Conservation (phyloP, 2,797 vertebrate genomes). For the Cetoscarus ocellatus region DNA sequence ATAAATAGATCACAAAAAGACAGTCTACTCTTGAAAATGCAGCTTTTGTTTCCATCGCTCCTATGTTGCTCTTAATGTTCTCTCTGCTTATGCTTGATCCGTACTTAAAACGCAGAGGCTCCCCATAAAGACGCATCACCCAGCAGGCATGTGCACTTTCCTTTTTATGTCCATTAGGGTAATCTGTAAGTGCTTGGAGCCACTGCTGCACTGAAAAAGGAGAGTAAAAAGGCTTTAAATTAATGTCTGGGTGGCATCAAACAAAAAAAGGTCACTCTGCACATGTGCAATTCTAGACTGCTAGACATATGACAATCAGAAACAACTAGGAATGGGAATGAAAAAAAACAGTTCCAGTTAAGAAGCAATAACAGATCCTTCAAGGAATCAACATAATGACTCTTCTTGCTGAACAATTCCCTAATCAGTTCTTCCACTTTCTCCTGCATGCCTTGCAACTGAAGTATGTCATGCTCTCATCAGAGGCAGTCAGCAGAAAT, state of each 20-base stretch:
- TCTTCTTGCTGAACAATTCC: too few species aligned
- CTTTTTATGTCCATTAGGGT: slow-evolving; percentile 65
- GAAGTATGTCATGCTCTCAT: too few species aligned
- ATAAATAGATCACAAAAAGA: background rate
- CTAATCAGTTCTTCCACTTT: too few species aligned
- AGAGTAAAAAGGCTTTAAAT: slow-evolving; percentile 61
- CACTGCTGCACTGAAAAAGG: slow-evolving; percentile 39
- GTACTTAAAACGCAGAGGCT: slow-evolving; percentile 29
- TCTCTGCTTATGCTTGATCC: slow-evolving; percentile 7
- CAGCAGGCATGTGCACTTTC: slow-evolving; percentile 41
- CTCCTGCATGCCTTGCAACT: too few species aligned
- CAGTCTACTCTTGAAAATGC: slow-evolving; percentile 1
- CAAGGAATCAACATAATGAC: slow-evolving; percentile 18
- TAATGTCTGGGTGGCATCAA: slow-evolving; percentile 30
- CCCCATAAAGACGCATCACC: slow-evolving; percentile 24
- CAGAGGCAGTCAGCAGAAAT: background rate
- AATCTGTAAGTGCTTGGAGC: slow-evolving; percentile 48
- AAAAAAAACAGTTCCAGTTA: too few species aligned
- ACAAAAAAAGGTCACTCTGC: slow-evolving; percentile 57
- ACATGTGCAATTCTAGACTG: slow-evolving; percentile 37
- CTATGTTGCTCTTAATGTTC: slow-evolving; percentile 6
- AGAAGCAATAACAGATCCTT: too few species aligned
- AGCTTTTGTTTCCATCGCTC: slow-evolving; percentile 25
- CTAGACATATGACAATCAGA: slow-evolving; percentile 32
- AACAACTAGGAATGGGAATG: background rate